Percentiles rank a stretch among this genome's conserved stretches.
Conservation (phyloP, 1,140 invertebrate genomes). For the Cherax quadricarinatus region DNA sequence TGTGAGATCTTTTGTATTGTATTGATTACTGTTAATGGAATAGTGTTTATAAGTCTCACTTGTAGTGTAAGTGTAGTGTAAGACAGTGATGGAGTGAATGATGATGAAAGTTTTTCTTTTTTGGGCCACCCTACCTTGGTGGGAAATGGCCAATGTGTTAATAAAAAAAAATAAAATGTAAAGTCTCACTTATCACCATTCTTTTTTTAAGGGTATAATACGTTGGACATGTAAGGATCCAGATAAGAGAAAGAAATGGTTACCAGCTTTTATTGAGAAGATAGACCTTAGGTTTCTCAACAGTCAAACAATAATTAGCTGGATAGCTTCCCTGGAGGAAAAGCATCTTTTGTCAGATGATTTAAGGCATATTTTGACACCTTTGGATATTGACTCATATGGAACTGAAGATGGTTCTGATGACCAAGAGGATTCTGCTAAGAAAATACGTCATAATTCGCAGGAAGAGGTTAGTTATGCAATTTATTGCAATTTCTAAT, state of each 20-base stretch:
- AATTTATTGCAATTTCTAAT: not conserved
- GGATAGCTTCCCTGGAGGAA: slow-evolving; percentile 24
- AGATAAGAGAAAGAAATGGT: slow-evolving; percentile 35
- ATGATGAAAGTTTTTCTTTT: no score
- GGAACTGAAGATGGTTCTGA: slow-evolving; percentile 8
- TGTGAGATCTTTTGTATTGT: no score
- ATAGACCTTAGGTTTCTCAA: slow-evolving; percentile 36
- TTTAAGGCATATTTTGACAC: slow-evolving; percentile 26
- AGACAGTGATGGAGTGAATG: no score
- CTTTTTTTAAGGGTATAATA: slow-evolving; percentile 28
- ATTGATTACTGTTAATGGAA: no score
- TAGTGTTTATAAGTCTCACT: no score
- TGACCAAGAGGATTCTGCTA: not conserved
- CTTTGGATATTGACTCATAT: slow-evolving; percentile 8
- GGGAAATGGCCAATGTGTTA: no score
- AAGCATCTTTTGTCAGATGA: slow-evolving; percentile 52
- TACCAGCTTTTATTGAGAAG: slow-evolving; percentile 30
- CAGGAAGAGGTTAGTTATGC: slow-evolving; percentile 40
- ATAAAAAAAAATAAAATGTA: no score
- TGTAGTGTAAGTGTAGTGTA: no score
- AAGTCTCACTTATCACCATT: no score
- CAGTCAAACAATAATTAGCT: slow-evolving; percentile 18
- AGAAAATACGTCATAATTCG: slow-evolving; percentile 40
- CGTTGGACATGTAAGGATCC: slow-evolving; percentile 44
- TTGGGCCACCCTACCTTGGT: no score